These are phyloP conservation scores for Bos indicus DNA, from an alignment of 2,113 vertebrate species.

Conservation along the genomic window DNA sequence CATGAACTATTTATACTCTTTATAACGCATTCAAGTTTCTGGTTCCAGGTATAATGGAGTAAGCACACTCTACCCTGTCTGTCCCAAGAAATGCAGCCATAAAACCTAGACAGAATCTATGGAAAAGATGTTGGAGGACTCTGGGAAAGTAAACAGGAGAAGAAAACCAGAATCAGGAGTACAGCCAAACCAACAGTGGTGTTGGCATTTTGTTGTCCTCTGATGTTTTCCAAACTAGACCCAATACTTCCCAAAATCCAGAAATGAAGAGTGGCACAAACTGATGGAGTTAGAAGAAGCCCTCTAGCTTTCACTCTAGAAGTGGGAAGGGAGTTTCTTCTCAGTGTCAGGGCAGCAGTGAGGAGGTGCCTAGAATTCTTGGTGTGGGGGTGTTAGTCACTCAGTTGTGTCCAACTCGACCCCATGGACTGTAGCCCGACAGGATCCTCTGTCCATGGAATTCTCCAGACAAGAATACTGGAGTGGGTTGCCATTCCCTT, in stretches of 20 bases:
- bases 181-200: not conserved
- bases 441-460: not conserved
- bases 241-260: not conserved
- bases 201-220: not conserved
- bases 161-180: not conserved
- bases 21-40: not conserved
- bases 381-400: not conserved
- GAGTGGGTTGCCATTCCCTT: not conserved
- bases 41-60: not conserved
- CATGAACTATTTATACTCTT: not conserved
- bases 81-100: not conserved
- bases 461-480: not conserved
- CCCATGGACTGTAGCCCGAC: not conserved
- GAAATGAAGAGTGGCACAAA: not conserved
- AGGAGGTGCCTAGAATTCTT: not conserved
- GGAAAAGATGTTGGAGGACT: not conserved
- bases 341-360: not conserved
- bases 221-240: not conserved
- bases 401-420: not conserved
- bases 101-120: not conserved
- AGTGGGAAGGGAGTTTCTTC: not conserved
- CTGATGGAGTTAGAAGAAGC: not conserved
- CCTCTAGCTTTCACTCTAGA: not conserved
- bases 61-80: not conserved
- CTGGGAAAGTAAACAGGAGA: not conserved